phyloP scores from a whole-genome alignment of 2,888 invertebrate genomes.

The Trypoxylon attenuatum region DNA sequence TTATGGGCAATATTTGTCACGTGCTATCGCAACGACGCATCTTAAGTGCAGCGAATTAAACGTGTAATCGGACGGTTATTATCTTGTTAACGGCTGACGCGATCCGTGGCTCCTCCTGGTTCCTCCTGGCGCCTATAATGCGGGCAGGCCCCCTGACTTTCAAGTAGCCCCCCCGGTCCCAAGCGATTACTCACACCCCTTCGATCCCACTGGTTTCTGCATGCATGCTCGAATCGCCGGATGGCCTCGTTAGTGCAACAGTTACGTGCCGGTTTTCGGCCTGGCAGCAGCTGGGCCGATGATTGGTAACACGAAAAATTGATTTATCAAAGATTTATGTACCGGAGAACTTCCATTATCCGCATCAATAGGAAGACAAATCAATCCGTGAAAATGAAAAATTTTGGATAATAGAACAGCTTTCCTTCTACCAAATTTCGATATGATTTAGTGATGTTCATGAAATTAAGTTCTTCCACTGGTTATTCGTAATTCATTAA shows the following conservation, averaged over 20 bases:
- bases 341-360: too few species aligned
- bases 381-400: too few species aligned
- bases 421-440: too few species aligned
- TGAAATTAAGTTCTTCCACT: too few species aligned
- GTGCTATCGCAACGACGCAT: slow-evolving; percentile 67
- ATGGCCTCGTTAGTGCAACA: slow-evolving; percentile 10
- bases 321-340: too few species aligned
- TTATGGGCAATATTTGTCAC: slow-evolving; percentile 73
- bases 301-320: too few species aligned
- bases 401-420: too few species aligned
- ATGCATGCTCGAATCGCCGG: slow-evolving; percentile 5
- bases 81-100: slow-evolving; percentile 66
- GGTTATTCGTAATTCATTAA: too few species aligned
- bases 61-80: slow-evolving; percentile 69
- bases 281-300: too few species aligned
- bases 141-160: background rate
- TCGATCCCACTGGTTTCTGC: background rate
- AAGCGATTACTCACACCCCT: slow-evolving; percentile 8
- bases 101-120: slow-evolving; percentile 9
- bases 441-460: too few species aligned
- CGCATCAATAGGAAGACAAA: too few species aligned
- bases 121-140: slow-evolving; percentile 14
- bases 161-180: slow-evolving; percentile 11
- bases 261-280: slow-evolving; percentile 1
- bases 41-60: slow-evolving; percentile 67